These are phyloP conservation scores for Gila robusta DNA, from an alignment of 2,797 vertebrate species.

Conservation along the genomic window DNA sequence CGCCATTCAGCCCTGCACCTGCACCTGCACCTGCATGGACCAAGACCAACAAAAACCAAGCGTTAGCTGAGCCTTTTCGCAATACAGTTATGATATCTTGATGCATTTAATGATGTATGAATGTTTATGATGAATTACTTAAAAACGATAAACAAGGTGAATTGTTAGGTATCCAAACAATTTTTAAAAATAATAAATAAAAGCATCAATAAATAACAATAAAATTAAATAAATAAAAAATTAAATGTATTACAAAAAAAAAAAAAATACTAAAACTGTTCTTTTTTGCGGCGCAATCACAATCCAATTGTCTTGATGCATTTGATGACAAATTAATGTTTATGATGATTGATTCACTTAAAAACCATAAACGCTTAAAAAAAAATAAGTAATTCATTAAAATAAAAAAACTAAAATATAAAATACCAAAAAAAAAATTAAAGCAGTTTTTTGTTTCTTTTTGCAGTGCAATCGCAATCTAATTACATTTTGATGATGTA, in stretches of 20 bases:
- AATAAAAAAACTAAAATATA: too few relatives aligned
- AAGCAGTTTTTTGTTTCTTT: neutral
- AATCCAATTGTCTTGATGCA: neutral
- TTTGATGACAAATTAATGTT: neutral
- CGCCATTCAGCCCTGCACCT: constrained; percentile 91
- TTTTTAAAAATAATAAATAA: too few relatives aligned
- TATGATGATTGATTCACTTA: neutral
- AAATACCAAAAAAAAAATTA: rapidly evolving
- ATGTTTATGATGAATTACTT: too few relatives aligned
- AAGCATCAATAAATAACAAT: neutral
- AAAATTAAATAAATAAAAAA: neutral
- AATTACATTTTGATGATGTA: neutral
- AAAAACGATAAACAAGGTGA: too few relatives aligned
- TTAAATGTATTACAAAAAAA: neutral
- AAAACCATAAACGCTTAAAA: neutral
- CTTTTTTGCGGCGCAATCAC: neutral
- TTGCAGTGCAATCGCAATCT: neutral
- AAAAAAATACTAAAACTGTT: neutral
- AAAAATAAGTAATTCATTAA: neutral
- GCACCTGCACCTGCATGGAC: constrained; percentile 54
- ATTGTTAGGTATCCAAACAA: too few relatives aligned
- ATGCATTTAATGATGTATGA: neutral
- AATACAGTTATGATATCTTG: neutral
- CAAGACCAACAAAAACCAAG: neutral
- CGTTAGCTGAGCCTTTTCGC: neutral